Conservation (phyloP, 2,888 invertebrate genomes). For the Frankliniella intonsa region DNA sequence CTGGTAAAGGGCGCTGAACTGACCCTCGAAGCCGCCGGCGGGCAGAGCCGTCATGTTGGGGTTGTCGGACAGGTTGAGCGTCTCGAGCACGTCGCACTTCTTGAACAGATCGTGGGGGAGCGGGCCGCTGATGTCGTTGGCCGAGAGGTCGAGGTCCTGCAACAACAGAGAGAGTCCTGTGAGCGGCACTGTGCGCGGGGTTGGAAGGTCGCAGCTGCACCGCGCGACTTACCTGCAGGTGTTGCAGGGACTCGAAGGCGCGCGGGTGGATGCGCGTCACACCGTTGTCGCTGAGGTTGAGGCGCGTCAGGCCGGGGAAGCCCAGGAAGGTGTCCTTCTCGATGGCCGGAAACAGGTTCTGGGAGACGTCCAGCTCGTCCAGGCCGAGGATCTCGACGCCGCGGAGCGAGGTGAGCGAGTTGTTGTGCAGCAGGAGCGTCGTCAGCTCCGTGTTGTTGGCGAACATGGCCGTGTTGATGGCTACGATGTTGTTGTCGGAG, state of each 20-base stretch:
- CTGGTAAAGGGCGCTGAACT: conserved; percentile 58
- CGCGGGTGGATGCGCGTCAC: conserved; percentile 64
- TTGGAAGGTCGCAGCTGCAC: not conserved
- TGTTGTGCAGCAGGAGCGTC: conserved; percentile 64
- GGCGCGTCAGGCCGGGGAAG: conserved; percentile 58
- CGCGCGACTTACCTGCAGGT: conserved; percentile 48
- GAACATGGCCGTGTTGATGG: conserved; percentile 61
- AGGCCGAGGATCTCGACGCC: conserved; percentile 59
- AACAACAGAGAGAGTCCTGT: not conserved
- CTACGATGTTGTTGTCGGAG: conserved; percentile 62
- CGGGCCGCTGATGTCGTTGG: conserved; percentile 60
- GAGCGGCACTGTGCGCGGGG: not conserved
- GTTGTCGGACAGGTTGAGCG: conserved; percentile 51
- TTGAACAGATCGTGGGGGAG: conserved; percentile 64
- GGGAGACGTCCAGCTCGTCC: conserved; percentile 63
- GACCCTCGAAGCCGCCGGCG: conserved; percentile 38
- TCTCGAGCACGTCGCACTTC: conserved; percentile 61
- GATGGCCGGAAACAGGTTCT: conserved; percentile 61
- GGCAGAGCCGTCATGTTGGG: conserved; percentile 34
- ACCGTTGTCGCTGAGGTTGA: conserved; percentile 65
- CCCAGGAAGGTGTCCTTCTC: conserved; percentile 60
- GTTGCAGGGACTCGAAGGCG: conserved; percentile 61
- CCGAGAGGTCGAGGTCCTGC: conserved; percentile 65
- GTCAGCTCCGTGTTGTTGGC: conserved; percentile 61
- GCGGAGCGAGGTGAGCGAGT: conserved; percentile 60